Evolutionary conservation across 37 sponge, comb jelly and placozoan species (phyloP).

Genomic region (Crambe crambe): DNA sequence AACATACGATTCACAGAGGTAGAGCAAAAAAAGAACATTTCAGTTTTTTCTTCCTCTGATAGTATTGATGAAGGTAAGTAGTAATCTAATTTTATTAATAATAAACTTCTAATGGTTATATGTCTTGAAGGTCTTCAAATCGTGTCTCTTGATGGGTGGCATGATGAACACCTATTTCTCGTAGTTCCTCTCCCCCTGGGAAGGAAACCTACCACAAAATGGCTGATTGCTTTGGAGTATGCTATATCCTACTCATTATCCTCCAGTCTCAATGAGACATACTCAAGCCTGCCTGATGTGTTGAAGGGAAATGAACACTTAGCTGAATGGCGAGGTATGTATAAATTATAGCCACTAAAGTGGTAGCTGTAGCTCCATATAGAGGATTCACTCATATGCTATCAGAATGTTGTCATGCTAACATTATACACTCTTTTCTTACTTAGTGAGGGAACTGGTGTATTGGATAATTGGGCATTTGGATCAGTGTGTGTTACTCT

Average conservation of each 20-base stretch:
- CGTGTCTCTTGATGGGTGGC: slow-evolving; percentile 33
- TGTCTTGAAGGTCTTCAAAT: slow-evolving; percentile 78
- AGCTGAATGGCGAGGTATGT: background rate
- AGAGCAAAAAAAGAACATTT: background rate
- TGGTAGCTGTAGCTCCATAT: too few species aligned
- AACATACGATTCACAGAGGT: slow-evolving; percentile 18
- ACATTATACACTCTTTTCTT: too few species aligned
- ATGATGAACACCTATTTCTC: slow-evolving; percentile 48
- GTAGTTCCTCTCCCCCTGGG: slow-evolving; percentile 55
- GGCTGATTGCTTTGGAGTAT: slow-evolving; percentile 62
- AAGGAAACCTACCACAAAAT: slow-evolving; percentile 31
- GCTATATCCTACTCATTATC: slow-evolving; percentile 64
- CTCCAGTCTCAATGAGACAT: slow-evolving; percentile 39
- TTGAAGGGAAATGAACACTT: background rate
- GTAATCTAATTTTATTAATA: background rate
- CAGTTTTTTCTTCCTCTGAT: background rate
- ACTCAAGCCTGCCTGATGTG: slow-evolving; percentile 34
- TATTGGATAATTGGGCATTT: slow-evolving; percentile 39
- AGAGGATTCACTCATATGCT: too few species aligned
- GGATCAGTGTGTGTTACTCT: slow-evolving; percentile 55
- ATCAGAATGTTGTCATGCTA: background rate
- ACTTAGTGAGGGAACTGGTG: slow-evolving; percentile 18
- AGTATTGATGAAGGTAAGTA: background rate
- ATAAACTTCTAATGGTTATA: too few species aligned
- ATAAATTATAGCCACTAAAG: too few species aligned